Base-by-base conservation (phyloP, 92 coral and sea anemone species). In the Porites lobata region DNA sequence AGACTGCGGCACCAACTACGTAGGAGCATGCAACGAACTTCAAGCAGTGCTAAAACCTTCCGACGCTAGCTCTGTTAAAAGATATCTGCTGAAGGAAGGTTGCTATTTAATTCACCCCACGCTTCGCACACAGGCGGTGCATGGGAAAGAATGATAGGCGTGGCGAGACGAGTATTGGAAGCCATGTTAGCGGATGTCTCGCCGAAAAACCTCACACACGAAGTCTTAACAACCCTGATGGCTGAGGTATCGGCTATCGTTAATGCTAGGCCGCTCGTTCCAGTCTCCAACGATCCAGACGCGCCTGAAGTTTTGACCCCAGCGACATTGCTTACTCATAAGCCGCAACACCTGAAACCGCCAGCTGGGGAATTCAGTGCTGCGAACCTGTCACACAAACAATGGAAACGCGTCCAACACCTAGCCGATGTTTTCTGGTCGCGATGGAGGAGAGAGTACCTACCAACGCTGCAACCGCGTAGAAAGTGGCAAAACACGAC, bases 231-330 rank as follows among this genome's bases (percentile, higher is more conserved):
- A 26, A 26, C 29, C 29, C 29, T 26, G 29, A 26, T 26, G 29
- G 29, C 29, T 26, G 29, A 26, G 29, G 2, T 26, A 26, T 26
- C 29, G 29, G 29, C 29, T 26, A 26, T 26, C 29, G 29, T 26
- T 2, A 26, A 26, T 1, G 29, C 29, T 26, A 26, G 29, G 29
- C 83, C 94, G 18, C 77, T 88, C 12, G 65, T 79, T 13, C 26
- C 77, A 13, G 86, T 88, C 24, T 77, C 92, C 57, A 82, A 65
- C 59, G 92, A 91, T 56, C 89, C 92, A 7, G 81, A 88, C 51
- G 69, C 67, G 29, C 29, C 29, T 26, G 29, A 26, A 26, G 29
- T 1, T 26, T 26, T 26, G 29, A 26, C 29, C 29, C 29, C 29
- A 26, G 29, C 29, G 29, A 26, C 29, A 26, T 26, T 26, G 29